These are phyloP conservation scores for Macrobrachium nipponense DNA, from an alignment of 1,140 invertebrate genomes.

Conservation along the genomic window DNA sequence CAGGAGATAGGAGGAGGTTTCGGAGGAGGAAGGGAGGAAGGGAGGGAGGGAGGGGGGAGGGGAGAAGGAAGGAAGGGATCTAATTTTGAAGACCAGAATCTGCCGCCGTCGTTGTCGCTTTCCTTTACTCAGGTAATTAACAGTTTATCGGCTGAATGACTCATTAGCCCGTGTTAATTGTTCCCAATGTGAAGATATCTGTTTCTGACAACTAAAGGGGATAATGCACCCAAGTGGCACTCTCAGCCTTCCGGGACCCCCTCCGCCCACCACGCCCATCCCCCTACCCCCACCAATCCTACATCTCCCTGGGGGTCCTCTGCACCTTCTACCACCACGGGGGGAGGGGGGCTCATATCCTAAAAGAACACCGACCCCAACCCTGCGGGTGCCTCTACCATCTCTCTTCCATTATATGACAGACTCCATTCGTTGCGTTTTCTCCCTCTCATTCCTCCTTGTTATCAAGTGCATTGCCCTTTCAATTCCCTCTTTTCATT, in stretches of 20 bases:
- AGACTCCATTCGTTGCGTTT: background rate
- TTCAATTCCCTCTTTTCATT: constrained; percentile 2
- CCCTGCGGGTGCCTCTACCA: too few species aligned
- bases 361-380: too few species aligned
- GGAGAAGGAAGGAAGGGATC: too few species aligned
- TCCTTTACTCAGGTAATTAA: constrained; percentile 42
- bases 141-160: constrained; percentile 38
- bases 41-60: background rate
- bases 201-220: constrained; percentile 26
- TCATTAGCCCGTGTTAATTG: constrained; percentile 52
- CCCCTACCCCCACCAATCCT: background rate
- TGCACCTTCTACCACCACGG: too few species aligned
- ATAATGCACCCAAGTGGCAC: background rate
- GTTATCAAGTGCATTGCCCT: background rate
- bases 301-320: background rate
- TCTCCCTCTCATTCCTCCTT: background rate
- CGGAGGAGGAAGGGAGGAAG: constrained; percentile 6
- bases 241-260: background rate
- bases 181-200: constrained; percentile 46
- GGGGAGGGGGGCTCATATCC: too few species aligned
- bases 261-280: background rate
- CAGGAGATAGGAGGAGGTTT: background rate
- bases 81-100: too few species aligned
- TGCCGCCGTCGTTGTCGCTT: background rate
- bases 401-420: background rate